Evolutionary conservation across 2,113 vertebrate genomes (phyloP).

Genomic region (Cepphus grylle): DNA sequence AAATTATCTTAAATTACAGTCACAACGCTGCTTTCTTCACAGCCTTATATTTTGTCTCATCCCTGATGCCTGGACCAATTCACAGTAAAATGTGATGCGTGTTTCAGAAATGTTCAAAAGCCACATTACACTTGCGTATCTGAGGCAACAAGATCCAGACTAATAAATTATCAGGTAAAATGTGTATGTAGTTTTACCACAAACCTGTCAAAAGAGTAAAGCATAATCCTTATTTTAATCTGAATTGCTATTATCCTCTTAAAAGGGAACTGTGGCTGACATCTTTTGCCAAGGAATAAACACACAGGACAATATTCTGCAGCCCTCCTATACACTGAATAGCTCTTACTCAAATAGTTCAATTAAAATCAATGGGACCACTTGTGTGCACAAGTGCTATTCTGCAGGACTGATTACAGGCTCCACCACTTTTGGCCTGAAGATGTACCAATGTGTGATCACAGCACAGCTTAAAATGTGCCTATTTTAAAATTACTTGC

Average conservation of each 20-base stretch:
- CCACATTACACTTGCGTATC: background rate
- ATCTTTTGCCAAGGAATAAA: background rate
- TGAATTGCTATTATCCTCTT: background rate
- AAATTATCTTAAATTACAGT: background rate
- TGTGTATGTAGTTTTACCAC: background rate
- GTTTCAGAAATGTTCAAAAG: background rate
- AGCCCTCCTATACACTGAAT: background rate
- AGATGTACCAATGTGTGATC: background rate
- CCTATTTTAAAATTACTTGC: background rate
- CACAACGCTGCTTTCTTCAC: background rate
- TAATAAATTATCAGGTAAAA: background rate
- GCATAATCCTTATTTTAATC: background rate
- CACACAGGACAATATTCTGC: background rate
- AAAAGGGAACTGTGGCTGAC: background rate
- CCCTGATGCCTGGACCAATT: background rate
- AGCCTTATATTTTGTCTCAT: background rate
- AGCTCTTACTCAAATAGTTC: background rate
- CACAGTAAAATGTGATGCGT: background rate
- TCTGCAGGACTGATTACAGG: background rate
- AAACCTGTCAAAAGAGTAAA: background rate
- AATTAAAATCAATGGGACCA: background rate
- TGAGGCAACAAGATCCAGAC: background rate
- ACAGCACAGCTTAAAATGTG: background rate
- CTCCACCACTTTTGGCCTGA: background rate
- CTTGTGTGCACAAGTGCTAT: background rate